Conservation (phyloP, 2,888 invertebrate genomes). For the Eupithecia dodoneata region DNA sequence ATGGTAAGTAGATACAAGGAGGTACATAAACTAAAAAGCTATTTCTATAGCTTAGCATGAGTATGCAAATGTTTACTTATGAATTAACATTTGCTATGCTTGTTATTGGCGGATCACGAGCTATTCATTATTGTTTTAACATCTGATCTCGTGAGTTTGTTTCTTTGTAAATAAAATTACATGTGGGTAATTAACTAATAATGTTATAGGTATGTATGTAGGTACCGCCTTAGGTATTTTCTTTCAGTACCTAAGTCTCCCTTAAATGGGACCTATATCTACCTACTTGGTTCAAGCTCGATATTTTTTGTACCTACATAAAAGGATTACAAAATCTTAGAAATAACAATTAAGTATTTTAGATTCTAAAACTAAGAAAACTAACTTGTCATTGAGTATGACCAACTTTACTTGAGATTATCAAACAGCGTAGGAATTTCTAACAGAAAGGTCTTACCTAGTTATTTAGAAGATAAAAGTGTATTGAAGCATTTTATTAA, state of each 20-base stretch:
- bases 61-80: conserved; percentile 63
- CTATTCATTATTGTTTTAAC: conserved; percentile 49
- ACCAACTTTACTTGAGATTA: neutral
- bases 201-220: too few species aligned
- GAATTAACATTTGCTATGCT: conserved; percentile 57
- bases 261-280: too few species aligned
- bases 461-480: too few species aligned
- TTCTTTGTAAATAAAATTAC: neutral
- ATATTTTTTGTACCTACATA: too few species aligned
- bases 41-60: conserved; percentile 63
- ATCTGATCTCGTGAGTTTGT: conserved; percentile 29
- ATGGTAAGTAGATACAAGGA: neutral
- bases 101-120: conserved; percentile 58
- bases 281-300: too few species aligned
- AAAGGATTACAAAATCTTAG: too few species aligned
- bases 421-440: neutral
- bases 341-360: too few species aligned
- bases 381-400: too few species aligned
- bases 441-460: neutral
- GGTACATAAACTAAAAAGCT: conserved; percentile 29
- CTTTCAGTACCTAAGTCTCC: too few species aligned
- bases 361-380: too few species aligned
- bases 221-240: too few species aligned
- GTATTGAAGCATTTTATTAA: too few species aligned
- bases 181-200: neutral